phyloP scores from a whole-genome alignment of 2,113 vertebrate species.

The Plotosus lineatus region DNA sequence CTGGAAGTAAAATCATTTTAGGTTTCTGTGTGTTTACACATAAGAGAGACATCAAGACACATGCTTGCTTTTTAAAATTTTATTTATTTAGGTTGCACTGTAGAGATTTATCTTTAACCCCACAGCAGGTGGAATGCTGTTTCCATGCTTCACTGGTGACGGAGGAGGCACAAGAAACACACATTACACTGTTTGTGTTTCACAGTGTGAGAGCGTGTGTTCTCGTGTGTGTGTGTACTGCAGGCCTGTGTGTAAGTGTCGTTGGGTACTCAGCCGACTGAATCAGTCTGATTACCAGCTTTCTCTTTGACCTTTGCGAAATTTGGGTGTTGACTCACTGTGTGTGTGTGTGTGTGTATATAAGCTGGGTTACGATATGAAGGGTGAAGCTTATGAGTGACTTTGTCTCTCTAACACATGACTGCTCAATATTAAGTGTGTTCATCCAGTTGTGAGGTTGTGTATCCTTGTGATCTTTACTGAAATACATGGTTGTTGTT shows the following conservation, averaged over 20 bases:
- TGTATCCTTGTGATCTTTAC: background rate
- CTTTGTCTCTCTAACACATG: constrained; percentile 27
- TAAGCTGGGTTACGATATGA: background rate
- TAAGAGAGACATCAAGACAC: too few species aligned
- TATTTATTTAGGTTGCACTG: background rate
- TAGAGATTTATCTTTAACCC: background rate
- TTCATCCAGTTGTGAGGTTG: background rate
- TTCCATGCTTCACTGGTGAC: background rate
- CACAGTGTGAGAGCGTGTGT: constrained; percentile 7
- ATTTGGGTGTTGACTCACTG: background rate
- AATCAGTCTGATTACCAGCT: constrained; percentile 42
- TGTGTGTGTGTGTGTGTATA: constrained; percentile 2
- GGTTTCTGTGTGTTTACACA: too few species aligned
- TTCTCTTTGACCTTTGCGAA: constrained; percentile 21
- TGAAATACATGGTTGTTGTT: constrained; percentile 19
- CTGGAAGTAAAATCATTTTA: too few species aligned
- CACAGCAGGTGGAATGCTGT: background rate
- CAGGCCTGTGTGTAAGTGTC: background rate
- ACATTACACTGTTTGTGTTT: background rate
- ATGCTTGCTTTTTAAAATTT: too few species aligned
- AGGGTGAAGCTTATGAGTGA: background rate
- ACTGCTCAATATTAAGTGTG: constrained; percentile 43
- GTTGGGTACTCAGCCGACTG: constrained; percentile 22
- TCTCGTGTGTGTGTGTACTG: constrained; percentile 5
- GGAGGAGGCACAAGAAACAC: background rate